These are phyloP conservation scores for Maniola hyperantus DNA, from an alignment of 2,888 invertebrate species.

Conservation along the genomic window DNA sequence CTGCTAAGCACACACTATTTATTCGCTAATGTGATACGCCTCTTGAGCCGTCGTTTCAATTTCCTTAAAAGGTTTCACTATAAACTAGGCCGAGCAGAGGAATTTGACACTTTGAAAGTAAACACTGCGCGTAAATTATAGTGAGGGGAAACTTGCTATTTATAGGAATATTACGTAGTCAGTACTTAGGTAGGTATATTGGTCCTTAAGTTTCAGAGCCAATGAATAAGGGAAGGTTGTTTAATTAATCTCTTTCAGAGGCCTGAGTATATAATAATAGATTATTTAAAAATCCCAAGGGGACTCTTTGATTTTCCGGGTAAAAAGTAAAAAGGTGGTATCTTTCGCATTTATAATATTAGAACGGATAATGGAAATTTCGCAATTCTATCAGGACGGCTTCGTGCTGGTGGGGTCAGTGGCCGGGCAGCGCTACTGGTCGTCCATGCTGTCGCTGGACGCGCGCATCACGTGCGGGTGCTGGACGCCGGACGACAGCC, in stretches of 20 bases:
- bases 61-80: slow-evolving; percentile 65
- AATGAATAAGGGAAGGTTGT: too few species aligned
- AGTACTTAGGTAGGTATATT: neutral
- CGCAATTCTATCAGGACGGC: slow-evolving; percentile 89
- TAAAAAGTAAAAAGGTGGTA: too few species aligned
- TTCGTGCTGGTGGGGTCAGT: slow-evolving; percentile 99
- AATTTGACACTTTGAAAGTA: slow-evolving; percentile 53
- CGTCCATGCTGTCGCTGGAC: slow-evolving; percentile 97
- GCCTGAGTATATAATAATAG: too few species aligned
- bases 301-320: too few species aligned
- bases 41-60: slow-evolving; percentile 55
- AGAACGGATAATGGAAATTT: neutral
- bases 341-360: too few species aligned
- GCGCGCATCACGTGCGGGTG: slow-evolving; percentile 97
- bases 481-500: slow-evolving; percentile 99
- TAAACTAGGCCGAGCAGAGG: slow-evolving; percentile 49
- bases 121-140: slow-evolving; percentile 34
- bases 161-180: neutral
- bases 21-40: slow-evolving; percentile 30
- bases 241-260: too few species aligned
- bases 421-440: slow-evolving; percentile 99
- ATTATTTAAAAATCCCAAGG: too few species aligned
- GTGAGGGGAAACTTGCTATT: slow-evolving; percentile 20
- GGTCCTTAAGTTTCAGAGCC: too few species aligned
- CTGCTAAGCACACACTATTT: slow-evolving; percentile 12